phyloP scores from a whole-genome alignment of 1,140 invertebrate genomes.

The Drosophila miranda region DNA sequence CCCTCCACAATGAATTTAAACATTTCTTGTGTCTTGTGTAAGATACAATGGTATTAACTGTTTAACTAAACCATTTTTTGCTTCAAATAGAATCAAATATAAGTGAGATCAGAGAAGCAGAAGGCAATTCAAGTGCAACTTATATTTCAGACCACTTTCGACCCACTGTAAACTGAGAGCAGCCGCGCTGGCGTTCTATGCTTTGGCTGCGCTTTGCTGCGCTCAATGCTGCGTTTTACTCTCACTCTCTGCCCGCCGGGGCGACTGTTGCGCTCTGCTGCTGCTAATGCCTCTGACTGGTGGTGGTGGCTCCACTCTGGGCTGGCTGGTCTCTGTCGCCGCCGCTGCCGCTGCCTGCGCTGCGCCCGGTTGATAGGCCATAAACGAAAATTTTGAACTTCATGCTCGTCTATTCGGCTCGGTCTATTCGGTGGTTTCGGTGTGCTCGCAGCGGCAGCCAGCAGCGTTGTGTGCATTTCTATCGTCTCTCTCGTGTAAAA shows the following conservation, averaged over 20 bases:
- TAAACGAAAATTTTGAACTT: slow-evolving; percentile 80
- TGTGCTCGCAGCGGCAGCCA: slow-evolving; percentile 80
- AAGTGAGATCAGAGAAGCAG: too few relatives aligned
- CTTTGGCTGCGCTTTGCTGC: slow-evolving; percentile 60
- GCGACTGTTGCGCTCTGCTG: slow-evolving; percentile 48
- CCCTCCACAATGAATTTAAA: too few relatives aligned
- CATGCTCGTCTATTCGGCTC: slow-evolving; percentile 81
- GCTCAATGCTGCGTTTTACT: slow-evolving; percentile 57
- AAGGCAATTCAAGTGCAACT: too few relatives aligned
- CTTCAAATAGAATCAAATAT: too few relatives aligned
- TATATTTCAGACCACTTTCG: neutral
- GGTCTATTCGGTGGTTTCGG: slow-evolving; percentile 70
- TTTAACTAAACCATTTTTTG: too few relatives aligned
- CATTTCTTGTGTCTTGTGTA: too few relatives aligned
- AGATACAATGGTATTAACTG: too few relatives aligned
- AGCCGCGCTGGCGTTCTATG: neutral
- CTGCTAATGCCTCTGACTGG: slow-evolving; percentile 28
- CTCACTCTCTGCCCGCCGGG: slow-evolving; percentile 52
- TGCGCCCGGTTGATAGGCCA: slow-evolving; percentile 66
- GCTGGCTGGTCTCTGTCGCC: slow-evolving; percentile 24
- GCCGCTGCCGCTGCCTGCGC: slow-evolving; percentile 21
- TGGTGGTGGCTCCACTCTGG: slow-evolving; percentile 37
- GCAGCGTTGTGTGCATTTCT: slow-evolving; percentile 75
- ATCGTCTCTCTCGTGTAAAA: slow-evolving; percentile 56
- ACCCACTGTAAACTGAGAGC: slow-evolving; percentile 28